Evolutionary conservation across 1,140 invertebrate species (phyloP).

Genomic region (Penaeus japonicus): DNA sequence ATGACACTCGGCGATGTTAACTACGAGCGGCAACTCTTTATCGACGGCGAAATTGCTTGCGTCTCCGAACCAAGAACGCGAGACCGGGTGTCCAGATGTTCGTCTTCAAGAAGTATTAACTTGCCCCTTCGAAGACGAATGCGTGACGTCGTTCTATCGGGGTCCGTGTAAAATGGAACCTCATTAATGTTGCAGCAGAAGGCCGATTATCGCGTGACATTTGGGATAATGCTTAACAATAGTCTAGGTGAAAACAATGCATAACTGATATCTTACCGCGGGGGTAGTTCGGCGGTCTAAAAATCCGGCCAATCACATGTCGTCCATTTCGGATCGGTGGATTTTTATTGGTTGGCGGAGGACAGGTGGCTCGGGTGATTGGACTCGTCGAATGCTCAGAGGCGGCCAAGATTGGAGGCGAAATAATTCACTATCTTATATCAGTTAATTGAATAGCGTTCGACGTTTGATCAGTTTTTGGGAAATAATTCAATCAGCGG

Average conservation of each 20-base stretch:
- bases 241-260: conserved; percentile 47
- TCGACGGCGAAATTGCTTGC: no score
- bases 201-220: conserved; percentile 47
- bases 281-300: background rate
- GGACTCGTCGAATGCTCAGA: background rate
- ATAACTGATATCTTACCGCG: conserved; percentile 27
- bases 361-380: background rate
- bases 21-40: no score
- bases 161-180: background rate
- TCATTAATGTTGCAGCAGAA: conserved; percentile 4
- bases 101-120: background rate
- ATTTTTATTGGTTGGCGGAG: conserved; percentile 34
- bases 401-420: conserved; percentile 24
- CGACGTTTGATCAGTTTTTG: no score
- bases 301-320: conserved; percentile 43
- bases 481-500: no score
- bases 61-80: no score
- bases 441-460: no score
- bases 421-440: conserved; percentile 49
- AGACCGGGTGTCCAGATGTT: no score
- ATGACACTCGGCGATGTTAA: background rate
- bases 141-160: background rate
- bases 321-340: background rate
- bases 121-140: background rate
- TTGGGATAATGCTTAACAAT: conserved; percentile 49